phyloP scores from a whole-genome alignment of 2,797 vertebrate genomes.

The Xiphorhynchus erythropygius region DNA sequence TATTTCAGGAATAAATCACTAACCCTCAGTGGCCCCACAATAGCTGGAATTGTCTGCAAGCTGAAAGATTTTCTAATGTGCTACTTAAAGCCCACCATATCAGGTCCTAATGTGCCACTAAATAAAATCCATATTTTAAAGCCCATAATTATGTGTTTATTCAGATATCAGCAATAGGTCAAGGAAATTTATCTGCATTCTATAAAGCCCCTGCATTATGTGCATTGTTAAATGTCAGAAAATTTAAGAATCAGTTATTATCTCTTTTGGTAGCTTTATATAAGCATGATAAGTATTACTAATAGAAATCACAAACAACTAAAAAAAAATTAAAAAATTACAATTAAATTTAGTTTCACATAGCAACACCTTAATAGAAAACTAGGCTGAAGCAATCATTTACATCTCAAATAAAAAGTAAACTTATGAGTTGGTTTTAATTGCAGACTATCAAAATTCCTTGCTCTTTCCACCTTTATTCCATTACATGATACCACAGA shows the following conservation, averaged over 20 bases:
- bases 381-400: background rate
- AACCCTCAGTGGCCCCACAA: background rate
- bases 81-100: background rate
- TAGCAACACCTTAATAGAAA: background rate
- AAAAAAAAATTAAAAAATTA: background rate
- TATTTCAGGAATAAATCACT: background rate
- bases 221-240: background rate
- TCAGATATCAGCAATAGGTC: conserved; percentile 6
- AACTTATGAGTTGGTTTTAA: background rate
- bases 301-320: background rate
- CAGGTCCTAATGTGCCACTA: background rate
- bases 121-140: background rate
- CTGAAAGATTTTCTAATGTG: background rate
- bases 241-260: background rate
- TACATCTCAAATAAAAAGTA: background rate
- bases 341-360: background rate
- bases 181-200: background rate
- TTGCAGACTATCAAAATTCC: background rate
- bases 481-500: background rate
- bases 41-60: conserved; percentile 1
- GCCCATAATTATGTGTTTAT: conserved; percentile 31
- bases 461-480: background rate
- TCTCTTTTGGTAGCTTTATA: background rate
- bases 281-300: background rate
- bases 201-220: background rate